Percentiles rank a stretch among this genome's conserved stretches.
These are phyloP conservation scores for Nannoperca obscura DNA, from an alignment of 2,797 vertebrate genomes.

Conservation along the genomic window DNA sequence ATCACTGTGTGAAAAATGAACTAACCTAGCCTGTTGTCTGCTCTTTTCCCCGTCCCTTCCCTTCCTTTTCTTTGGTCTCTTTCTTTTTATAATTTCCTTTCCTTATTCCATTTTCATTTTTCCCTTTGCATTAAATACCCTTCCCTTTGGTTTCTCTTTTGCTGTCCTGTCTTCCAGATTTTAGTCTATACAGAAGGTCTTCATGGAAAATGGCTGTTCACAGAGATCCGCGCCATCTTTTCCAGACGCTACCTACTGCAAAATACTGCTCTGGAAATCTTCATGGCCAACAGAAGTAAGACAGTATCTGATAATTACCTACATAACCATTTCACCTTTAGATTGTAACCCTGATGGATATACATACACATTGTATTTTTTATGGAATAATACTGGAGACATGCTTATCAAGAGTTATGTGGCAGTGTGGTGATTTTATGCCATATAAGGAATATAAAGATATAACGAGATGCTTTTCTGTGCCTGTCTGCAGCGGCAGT, in stretches of 20 bases:
- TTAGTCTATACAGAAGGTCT: conserved; percentile 95
- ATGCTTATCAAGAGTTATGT: not conserved
- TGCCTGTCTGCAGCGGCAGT: conserved; percentile 87
- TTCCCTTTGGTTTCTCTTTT: not conserved
- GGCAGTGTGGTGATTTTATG: not conserved
- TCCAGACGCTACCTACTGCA: conserved; percentile 96
- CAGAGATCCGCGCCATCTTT: conserved; percentile 94
- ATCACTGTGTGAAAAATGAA: conserved; percentile 82
- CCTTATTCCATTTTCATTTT: not conserved
- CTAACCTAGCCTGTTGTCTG: conserved; percentile 35
- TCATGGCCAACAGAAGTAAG: conserved; percentile 98
- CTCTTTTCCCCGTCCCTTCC: conserved; percentile 1
- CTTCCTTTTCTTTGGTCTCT: not conserved
- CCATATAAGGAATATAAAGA: not conserved
- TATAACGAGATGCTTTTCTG: conserved; percentile 20
- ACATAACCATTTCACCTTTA: not conserved
- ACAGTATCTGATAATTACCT: not conserved
- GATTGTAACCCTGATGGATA: not conserved
- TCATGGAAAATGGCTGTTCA: conserved; percentile 98
- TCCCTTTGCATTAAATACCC: not conserved
- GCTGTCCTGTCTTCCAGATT: conserved; percentile 83
- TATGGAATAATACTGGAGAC: not conserved
- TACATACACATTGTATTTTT: not conserved
- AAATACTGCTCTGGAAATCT: conserved; percentile 97
- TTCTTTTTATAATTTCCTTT: conserved; percentile 12